Evolutionary conservation across 2,113 vertebrate genomes (phyloP), one percentile per base, ranked within the genome.

Genomic region (Boulengeromyrus knoepffleri): DNA sequence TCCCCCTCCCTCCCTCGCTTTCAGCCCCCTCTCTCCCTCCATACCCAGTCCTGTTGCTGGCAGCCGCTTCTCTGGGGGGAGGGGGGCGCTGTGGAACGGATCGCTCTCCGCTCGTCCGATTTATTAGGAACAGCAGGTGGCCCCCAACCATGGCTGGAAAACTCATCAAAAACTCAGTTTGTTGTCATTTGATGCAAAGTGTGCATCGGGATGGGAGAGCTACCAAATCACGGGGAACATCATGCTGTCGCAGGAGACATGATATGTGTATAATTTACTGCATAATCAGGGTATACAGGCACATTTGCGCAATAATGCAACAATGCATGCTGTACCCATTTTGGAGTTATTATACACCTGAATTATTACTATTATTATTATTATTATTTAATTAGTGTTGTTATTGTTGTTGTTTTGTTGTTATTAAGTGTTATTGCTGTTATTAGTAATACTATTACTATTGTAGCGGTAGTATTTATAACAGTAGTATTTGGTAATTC

Each of bases 131-230:
- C 85, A 87, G 85, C 85, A 53, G 85, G 85, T 17, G 85, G 85
- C 85, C 85, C 36, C 27, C 27, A 53, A 53, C 49, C 85, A 39
- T 87, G 15, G 47, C 85, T 49, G 49, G n/a, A 12, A 53, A 87
- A 53, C 85, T 87, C 85, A 87, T 87, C 85, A 87, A 50, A 87
- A 87, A 53, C 85, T 87, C 85, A 53, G 85, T 87, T 87, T 87
- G 85, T 31, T 53, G 85, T 87, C 85, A 87, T 87, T 87, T 31
- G 24, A 56, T 49, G 50, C 50, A 47, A 36, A 87, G 47, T 86
- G 47, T 31, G 46, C 47, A 50, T 31, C 5, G 47, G 47, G 85
- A 50, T 46, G 19, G 12, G 47, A 47, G 47, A 52, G n/a, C 24
- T 86, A 50, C 47, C n/a, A 31, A 86, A 49, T 85, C 84, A 85